phyloP scores from a whole-genome alignment of 2,797 vertebrate species.

The Acomys russatus region DNA sequence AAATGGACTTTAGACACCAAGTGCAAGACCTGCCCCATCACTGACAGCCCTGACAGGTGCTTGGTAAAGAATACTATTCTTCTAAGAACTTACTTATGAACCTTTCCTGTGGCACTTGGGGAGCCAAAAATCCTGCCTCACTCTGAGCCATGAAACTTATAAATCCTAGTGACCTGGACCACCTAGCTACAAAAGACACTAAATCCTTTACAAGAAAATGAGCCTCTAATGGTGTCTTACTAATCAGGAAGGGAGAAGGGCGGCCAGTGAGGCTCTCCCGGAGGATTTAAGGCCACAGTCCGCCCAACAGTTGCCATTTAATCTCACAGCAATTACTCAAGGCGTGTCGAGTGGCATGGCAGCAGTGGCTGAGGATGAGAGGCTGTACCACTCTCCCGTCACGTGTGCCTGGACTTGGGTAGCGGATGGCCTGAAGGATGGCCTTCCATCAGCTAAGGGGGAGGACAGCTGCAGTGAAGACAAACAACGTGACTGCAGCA shows the following conservation, averaged over 20 bases:
- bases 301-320: slow-evolving; percentile 25
- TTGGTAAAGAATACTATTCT: slow-evolving; percentile 3
- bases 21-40: neutral
- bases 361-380: neutral
- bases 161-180: slow-evolving; percentile 59
- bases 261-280: neutral
- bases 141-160: slow-evolving; percentile 31
- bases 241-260: slow-evolving; percentile 45
- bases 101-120: neutral
- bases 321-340: slow-evolving; percentile 44
- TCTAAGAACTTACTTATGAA: slow-evolving; percentile 58
- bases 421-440: neutral
- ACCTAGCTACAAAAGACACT: slow-evolving; percentile 38
- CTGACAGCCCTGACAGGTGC: neutral
- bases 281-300: slow-evolving; percentile 59
- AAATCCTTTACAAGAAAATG: slow-evolving; percentile 32
- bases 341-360: accelerated
- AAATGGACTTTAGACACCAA: neutral
- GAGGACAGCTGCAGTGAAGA: slow-evolving; percentile 29
- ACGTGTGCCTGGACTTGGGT: neutral
- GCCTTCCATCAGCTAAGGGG: neutral
- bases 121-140: slow-evolving; percentile 59
- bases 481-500: neutral
- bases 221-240: slow-evolving; percentile 6
- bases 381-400: neutral